These are phyloP conservation scores for Dryobota labecula DNA, from an alignment of 2,888 invertebrate species.

Conservation along the genomic window DNA sequence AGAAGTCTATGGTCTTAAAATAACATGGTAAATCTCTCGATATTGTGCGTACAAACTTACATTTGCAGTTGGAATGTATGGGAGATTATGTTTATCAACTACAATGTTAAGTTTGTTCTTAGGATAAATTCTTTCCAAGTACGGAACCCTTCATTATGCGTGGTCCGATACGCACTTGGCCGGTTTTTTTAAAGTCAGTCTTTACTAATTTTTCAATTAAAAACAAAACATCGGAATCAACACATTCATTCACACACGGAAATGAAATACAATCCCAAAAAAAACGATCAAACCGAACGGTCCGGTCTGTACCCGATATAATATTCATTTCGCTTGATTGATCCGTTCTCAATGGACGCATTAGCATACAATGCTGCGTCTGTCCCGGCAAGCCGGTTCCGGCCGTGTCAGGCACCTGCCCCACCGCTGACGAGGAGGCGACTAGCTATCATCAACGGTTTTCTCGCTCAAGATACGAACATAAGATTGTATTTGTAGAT, in stretches of 20 bases:
- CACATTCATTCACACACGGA: slow-evolving; percentile 25
- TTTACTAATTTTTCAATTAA: slow-evolving; percentile 7
- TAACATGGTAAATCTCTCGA: no score
- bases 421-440: not conserved
- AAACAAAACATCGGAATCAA: slow-evolving; percentile 9
- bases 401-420: slow-evolving; percentile 20
- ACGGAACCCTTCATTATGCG: no score
- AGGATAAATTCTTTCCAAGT: no score
- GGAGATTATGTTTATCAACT: no score
- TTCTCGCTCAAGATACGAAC: not conserved
- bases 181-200: no score
- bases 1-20: no score
- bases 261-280: slow-evolving; percentile 48
- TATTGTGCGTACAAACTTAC: no score
- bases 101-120: no score
- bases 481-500: no score
- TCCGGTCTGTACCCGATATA: slow-evolving; percentile 39
- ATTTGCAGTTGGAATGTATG: no score
- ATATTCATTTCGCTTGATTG: slow-evolving; percentile 67
- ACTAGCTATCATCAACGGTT: not conserved
- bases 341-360: slow-evolving; percentile 65
- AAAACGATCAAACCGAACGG: slow-evolving; percentile 28
- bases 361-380: slow-evolving; percentile 69
- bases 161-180: no score
- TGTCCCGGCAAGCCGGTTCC: slow-evolving; percentile 57